Conservation (phyloP, 2,113 vertebrate species). For the Dinomys branickii region DNA sequence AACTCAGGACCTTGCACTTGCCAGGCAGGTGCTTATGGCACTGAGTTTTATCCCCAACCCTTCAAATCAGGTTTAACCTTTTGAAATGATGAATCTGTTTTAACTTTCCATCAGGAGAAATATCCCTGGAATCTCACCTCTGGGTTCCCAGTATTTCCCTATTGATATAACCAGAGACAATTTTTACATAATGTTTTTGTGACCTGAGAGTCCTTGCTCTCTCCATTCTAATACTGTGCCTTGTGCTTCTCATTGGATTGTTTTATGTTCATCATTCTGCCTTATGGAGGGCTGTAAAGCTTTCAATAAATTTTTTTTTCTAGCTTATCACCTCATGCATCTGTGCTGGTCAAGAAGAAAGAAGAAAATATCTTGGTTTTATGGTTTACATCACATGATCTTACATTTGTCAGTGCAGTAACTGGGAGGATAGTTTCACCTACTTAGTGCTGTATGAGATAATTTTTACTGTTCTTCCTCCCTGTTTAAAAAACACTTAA, state of each 20-base stretch:
- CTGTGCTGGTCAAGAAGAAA: conserved; percentile 52
- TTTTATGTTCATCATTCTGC: conserved; percentile 19
- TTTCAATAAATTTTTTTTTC: not conserved
- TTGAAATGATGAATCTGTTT: conserved; percentile 50
- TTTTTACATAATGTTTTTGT: not conserved
- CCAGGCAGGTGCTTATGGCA: too few species aligned
- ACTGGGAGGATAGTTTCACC: conserved; percentile 24
- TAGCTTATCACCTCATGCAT: not conserved
- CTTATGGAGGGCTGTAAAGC: conserved; percentile 43
- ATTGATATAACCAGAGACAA: not conserved
- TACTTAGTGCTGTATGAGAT: not conserved
- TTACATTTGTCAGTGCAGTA: conserved; percentile 57
- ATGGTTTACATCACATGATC: conserved; percentile 22
- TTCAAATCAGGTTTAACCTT: not conserved
- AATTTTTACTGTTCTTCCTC: not conserved
- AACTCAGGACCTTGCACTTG: too few species aligned
- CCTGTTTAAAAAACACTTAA: not conserved
- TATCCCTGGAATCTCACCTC: not conserved
- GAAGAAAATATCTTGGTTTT: conserved; percentile 48
- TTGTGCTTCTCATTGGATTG: not conserved
- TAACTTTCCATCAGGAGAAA: conserved; percentile 23
- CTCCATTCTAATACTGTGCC: not conserved
- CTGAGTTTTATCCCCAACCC: too few species aligned
- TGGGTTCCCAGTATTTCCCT: not conserved
- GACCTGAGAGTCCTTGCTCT: not conserved